These are phyloP conservation scores for Athalia circularis DNA, from an alignment of 2,888 invertebrate species.

Conservation along the genomic window DNA sequence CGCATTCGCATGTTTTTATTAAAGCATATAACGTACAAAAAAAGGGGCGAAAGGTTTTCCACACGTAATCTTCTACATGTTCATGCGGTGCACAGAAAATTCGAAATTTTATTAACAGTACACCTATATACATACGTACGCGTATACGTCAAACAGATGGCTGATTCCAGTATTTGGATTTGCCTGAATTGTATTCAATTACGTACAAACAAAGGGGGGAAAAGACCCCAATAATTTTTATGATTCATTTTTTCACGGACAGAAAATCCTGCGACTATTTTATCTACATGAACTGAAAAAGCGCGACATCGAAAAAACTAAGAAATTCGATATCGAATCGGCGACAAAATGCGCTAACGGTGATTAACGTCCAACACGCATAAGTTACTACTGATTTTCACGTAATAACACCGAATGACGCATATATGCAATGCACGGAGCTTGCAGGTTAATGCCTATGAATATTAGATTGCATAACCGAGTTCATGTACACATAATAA, in stretches of 20 bases:
- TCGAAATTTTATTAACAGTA: neutral
- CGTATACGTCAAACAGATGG: too few relatives aligned
- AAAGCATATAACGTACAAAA: slow-evolving; percentile 7
- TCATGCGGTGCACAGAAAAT: neutral
- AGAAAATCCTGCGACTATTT: too few relatives aligned
- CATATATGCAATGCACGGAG: slow-evolving; percentile 39
- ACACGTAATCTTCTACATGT: slow-evolving; percentile 1
- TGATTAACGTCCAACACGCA: slow-evolving; percentile 5
- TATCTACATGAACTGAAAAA: too few relatives aligned
- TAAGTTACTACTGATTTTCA: slow-evolving; percentile 11
- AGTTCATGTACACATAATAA: neutral
- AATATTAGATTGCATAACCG: slow-evolving; percentile 40
- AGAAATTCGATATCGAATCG: too few relatives aligned
- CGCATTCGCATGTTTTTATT: neutral
- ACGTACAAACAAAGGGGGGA: too few relatives aligned
- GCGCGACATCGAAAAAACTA: too few relatives aligned
- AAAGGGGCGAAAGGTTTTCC: neutral
- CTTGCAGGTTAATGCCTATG: slow-evolving; percentile 35
- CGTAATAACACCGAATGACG: slow-evolving; percentile 30
- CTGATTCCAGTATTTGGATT: neutral
- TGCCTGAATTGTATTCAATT: neutral
- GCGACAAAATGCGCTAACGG: too few relatives aligned
- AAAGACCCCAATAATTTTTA: too few relatives aligned
- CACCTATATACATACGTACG: neutral
- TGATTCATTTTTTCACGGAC: too few relatives aligned